Evolutionary conservation across 2,888 invertebrate species (phyloP), one percentile per base, ranked within the genome.

Genomic region (Coenonympha glycerion): DNA sequence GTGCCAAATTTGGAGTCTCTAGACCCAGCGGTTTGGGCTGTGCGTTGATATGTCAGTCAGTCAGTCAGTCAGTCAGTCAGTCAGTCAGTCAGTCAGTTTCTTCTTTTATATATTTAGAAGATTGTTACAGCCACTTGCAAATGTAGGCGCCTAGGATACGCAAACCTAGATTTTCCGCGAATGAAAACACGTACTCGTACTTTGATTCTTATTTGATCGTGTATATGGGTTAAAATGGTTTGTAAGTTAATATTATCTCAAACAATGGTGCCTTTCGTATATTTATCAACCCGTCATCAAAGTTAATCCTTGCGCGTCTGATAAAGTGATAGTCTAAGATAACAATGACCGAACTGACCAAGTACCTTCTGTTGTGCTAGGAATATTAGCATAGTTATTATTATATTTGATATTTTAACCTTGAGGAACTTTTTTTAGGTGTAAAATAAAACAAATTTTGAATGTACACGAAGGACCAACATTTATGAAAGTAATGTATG

Each of bases 291-390:
- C 42, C 41, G 39, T 42, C 49, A 50, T 47, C 42, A 24, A 44
- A 50, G 34, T 55, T 24, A 51, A 56, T 54, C 50, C 49, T 47
- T 31, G 47, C 46, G 33, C 48, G 24, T 48, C 33, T 37, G 56
- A 58, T 56, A 58, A 53, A 42, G 24, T 34, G 56, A 56, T 56
- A 58, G 55, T 30, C 21, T 40, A 24, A 49, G 56, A 56, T 58
- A 58, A 53, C 48, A 53, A 15, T 56, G 53, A 40, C 49, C 55
- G 39, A 40, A 52, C 39, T 52, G 49, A 37, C 49, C 52, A 46
- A 41, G 52, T 47, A 46, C 24, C n/a, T n/a, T n/a, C n/a, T n/a
- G n/a, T n/a, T 18, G 15, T 46, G 19, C 31, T 31, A 30, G 21
- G 15, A 15, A 15, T 39, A 45, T 55, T 55, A 51, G 51, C 54